Conservation (phyloP, 2,888 invertebrate genomes). For the Troilus luridus region DNA sequence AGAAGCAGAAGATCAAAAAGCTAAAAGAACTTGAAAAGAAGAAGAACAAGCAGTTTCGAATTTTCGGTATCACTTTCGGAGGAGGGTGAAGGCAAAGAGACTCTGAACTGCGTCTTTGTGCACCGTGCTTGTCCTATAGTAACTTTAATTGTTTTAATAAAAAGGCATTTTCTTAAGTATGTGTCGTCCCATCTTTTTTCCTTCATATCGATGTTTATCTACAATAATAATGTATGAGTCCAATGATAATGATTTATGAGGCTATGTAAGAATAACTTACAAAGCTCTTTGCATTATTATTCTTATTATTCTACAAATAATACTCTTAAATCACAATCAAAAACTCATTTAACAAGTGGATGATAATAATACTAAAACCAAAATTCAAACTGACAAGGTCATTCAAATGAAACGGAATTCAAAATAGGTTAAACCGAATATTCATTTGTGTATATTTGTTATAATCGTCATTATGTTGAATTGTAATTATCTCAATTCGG, state of each 20-base stretch:
- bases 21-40: background rate
- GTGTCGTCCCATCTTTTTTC: background rate
- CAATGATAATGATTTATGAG: background rate
- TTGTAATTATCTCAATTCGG: background rate
- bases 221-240: background rate
- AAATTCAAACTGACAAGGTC: background rate
- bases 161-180: background rate
- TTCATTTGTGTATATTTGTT: background rate
- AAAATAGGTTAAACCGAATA: background rate
- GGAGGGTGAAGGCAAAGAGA: background rate
- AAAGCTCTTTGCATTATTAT: too few species aligned
- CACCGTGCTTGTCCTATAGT: background rate
- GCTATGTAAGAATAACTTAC: background rate
- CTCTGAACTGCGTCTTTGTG: background rate
- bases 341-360: background rate
- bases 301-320: background rate
- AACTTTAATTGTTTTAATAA: background rate
- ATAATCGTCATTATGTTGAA: too few species aligned
- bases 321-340: background rate
- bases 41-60: background rate
- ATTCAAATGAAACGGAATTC: background rate
- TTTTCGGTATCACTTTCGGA: conserved; percentile 1
- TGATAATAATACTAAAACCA: background rate
- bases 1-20: background rate
- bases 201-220: background rate